Evolutionary conservation across 2,888 invertebrate species (phyloP).

Genomic region (Polyommatus icarus): DNA sequence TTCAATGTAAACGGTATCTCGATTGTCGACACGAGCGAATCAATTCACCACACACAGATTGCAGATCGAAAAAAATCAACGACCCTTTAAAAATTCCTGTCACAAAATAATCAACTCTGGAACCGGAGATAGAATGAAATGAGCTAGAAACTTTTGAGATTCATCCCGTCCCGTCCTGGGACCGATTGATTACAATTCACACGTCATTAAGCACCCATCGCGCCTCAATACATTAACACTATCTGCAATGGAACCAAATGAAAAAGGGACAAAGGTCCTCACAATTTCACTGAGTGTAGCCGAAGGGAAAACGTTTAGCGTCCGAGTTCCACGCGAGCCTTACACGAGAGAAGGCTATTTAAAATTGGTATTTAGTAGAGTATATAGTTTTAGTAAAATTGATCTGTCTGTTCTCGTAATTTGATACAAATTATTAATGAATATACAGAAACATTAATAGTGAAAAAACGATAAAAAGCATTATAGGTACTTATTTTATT

Average conservation of each 20-base stretch:
- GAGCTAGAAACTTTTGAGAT: constrained; percentile 34
- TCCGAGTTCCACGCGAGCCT: background rate
- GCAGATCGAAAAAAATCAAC: background rate
- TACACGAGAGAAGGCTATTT: background rate
- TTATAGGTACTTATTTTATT: too few species aligned
- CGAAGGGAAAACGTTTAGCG: constrained; percentile 16
- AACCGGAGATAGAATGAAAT: constrained; percentile 34
- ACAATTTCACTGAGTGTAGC: constrained; percentile 32
- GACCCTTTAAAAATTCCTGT: constrained; percentile 28
- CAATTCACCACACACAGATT: constrained; percentile 8
- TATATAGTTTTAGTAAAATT: background rate
- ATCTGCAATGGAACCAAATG: constrained; percentile 31
- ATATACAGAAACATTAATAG: background rate
- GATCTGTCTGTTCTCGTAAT: background rate
- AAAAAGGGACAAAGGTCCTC: constrained; percentile 34
- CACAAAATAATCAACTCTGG: constrained; percentile 30
- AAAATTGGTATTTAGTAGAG: background rate
- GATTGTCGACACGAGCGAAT: background rate
- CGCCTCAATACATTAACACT: constrained; percentile 36
- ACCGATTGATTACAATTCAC: constrained; percentile 37
- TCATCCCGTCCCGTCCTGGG: constrained; percentile 33
- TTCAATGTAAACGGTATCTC: background rate
- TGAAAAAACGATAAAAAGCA: too few species aligned
- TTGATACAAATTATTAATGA: background rate
- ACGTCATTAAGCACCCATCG: constrained; percentile 34